Evolutionary conservation across 2,797 vertebrate species (phyloP), one percentile per base, ranked within the genome.

Genomic region (Xenopus petersii): DNA sequence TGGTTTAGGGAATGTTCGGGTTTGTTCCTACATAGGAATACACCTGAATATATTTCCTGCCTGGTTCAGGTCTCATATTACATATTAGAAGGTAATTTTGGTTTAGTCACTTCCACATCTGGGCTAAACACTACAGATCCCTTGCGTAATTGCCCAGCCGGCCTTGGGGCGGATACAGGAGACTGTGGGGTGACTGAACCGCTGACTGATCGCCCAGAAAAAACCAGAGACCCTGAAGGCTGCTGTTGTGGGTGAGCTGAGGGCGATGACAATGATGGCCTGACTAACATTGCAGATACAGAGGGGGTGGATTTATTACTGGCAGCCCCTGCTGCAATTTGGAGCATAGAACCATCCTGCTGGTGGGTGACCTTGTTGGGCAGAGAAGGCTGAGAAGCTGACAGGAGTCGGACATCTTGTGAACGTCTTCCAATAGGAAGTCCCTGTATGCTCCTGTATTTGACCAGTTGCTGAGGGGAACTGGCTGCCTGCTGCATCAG

Each of bases 301-400:
- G 92, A 82, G 71, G 86, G 82, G 2, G 86, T 84, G 10, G 85
- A 87, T 4, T 82, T 79, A 67, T 85, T 81, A 17, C 78, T 78
- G 79, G 84, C 73, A 30, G 26, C 4, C 26, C 26, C 26, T 30
- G 4, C 26, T 30, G 26, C 26, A 54, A 68, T 81, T 69, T 79
- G 84, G 65, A 82, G 47, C 5, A 81, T 74, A n/a, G 82, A 75
- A 1, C 83, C 81, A 5, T 82, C 88, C 7, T 86, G 73, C 54
- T 87, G 92, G 55, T 83, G 92, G 88, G 21, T 15, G 1, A 51
- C 47, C 48, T 94, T 94, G 75, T 96, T 91, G 76, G 95, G 97
- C 80, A 99, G 86, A 4, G 95, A 95, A 26, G 97, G 97, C 82
- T 98, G 97, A 0, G 97, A 99, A 33, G 95, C 96, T 0, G 97